Evolutionary conservation across 2,113 vertebrate species (phyloP).

Genomic region (Hemiscyllium ocellatum): DNA sequence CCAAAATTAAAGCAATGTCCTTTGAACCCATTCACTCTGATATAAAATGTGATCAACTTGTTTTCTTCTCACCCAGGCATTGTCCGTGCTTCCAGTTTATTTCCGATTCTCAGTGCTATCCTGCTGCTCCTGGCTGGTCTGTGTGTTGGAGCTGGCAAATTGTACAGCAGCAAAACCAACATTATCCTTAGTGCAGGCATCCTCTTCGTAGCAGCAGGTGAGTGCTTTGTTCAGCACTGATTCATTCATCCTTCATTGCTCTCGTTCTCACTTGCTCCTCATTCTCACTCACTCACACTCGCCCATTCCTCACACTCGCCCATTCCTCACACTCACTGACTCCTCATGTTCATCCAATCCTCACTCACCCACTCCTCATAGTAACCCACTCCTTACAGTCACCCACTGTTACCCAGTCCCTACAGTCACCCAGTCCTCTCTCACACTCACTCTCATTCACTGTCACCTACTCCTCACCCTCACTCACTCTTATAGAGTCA

Average conservation of each 20-base stretch:
- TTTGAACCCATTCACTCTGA: neutral
- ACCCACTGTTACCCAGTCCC: no score
- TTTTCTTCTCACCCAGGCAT: conserved; percentile 65
- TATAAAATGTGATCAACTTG: neutral
- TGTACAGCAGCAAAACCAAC: conserved; percentile 88
- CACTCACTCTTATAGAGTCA: no score
- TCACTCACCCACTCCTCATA: no score
- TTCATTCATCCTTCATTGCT: neutral
- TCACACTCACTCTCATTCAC: no score
- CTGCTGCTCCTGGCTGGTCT: conserved; percentile 83
- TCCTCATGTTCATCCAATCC: neutral
- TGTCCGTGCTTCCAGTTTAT: conserved; percentile 92
- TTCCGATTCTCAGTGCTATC: conserved; percentile 89
- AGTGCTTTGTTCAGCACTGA: conserved; percentile 40
- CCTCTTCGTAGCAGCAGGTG: conserved; percentile 96
- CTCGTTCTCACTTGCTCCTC: neutral
- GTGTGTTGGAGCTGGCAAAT: conserved; percentile 78
- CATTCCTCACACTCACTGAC: neutral
- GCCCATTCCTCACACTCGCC: neutral
- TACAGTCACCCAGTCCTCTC: no score
- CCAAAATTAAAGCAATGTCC: neutral
- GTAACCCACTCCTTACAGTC: no score
- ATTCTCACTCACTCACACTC: no score
- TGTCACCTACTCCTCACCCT: no score
- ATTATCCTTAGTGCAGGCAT: conserved; percentile 92